Percentiles rank a stretch among this genome's conserved stretches.
These are phyloP conservation scores for Acronicta leporina DNA, from an alignment of 2,888 invertebrate species.

Conservation along the genomic window DNA sequence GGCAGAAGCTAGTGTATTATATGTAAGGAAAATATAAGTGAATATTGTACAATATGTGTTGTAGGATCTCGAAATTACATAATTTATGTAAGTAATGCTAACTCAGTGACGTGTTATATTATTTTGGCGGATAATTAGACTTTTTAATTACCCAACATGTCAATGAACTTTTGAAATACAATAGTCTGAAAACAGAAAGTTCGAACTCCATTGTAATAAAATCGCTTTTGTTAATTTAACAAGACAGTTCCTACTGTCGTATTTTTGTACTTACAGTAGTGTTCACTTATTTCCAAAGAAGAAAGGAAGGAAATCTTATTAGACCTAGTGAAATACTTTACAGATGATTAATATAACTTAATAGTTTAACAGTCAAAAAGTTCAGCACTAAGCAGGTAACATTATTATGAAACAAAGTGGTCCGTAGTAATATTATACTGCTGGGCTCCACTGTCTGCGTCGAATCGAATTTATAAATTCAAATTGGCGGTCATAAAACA, in stretches of 20 bases:
- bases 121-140: too few relatives aligned
- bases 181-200: conserved; percentile 52
- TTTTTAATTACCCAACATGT: conserved; percentile 22
- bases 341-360: too few relatives aligned
- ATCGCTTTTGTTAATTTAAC: conserved; percentile 17
- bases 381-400: too few relatives aligned
- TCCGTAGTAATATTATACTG: not conserved
- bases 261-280: conserved; percentile 8
- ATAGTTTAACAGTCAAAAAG: too few relatives aligned
- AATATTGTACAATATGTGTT: too few relatives aligned
- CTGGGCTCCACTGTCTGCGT: not conserved
- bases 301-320: not conserved
- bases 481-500: not conserved
- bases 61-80: too few relatives aligned
- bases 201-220: conserved; percentile 47
- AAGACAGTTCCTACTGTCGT: conserved; percentile 5
- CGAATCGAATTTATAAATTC: not conserved
- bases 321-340: not conserved
- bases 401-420: not conserved
- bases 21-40: too few relatives aligned
- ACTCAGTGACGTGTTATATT: too few relatives aligned
- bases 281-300: not conserved
- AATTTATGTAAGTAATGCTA: too few relatives aligned
- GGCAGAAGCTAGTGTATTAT: too few relatives aligned
- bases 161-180: conserved; percentile 51